Evolutionary conservation across 1,140 invertebrate genomes (phyloP).

Genomic region (Microplitis demolitor): DNA sequence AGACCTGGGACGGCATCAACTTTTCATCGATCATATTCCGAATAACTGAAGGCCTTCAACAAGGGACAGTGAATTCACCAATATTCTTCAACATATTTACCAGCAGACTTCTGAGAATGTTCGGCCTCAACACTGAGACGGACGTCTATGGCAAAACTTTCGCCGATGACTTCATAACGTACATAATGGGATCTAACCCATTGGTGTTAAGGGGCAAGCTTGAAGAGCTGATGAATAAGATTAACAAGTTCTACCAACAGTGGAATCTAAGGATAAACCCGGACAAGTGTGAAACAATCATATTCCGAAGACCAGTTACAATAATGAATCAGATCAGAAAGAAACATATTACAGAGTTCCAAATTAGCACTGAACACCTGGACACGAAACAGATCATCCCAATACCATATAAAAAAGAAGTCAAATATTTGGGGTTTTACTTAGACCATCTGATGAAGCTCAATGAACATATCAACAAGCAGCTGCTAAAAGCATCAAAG

Average conservation of each 20-base stretch:
- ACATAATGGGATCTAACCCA: not conserved
- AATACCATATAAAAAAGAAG: conserved; percentile 11
- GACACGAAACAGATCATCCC: not conserved
- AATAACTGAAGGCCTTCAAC: not conserved
- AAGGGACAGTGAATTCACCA: not conserved
- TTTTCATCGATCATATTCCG: not conserved
- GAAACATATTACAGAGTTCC: not conserved
- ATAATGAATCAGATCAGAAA: not conserved
- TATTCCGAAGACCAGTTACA: not conserved
- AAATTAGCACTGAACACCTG: not conserved
- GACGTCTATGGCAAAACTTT: not conserved
- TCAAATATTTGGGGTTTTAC: conserved; percentile 20
- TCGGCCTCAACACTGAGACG: not conserved
- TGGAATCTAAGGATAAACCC: conserved; percentile 22
- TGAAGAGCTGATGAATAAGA: not conserved
- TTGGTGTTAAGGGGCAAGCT: not conserved
- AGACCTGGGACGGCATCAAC: not conserved
- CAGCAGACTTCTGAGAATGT: not conserved
- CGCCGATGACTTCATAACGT: not conserved
- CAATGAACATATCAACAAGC: conserved; percentile 6
- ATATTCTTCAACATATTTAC: not conserved
- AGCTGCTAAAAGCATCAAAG: conserved; percentile 16
- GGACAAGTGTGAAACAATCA: conserved; percentile 8
- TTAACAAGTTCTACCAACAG: conserved; percentile 4
- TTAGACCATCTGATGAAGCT: not conserved